phyloP scores from a whole-genome alignment of 23 tunicate genomes.

The Trididemnum miniatum region DNA sequence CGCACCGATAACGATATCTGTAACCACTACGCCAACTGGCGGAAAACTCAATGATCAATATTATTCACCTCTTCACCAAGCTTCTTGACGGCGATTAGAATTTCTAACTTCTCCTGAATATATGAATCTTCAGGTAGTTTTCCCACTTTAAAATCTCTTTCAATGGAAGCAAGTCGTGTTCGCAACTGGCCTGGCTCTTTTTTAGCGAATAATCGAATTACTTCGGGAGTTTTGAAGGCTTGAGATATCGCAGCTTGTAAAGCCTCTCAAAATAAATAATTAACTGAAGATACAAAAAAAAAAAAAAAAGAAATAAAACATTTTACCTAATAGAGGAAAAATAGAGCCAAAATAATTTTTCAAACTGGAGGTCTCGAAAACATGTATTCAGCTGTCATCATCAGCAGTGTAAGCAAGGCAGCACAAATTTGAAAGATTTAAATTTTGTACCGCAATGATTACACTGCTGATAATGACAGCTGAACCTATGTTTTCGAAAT shows the following conservation, averaged over 20 bases:
- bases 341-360: too few relatives aligned
- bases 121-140: slow-evolving; percentile 68
- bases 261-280: slow-evolving; percentile 53
- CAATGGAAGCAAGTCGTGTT: slow-evolving; percentile 61
- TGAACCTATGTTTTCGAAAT: too few relatives aligned
- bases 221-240: slow-evolving; percentile 96
- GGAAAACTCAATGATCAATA: slow-evolving; percentile 41
- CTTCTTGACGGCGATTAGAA: slow-evolving; percentile 75
- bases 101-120: slow-evolving; percentile 82
- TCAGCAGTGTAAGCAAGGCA: too few relatives aligned
- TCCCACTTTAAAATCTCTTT: slow-evolving; percentile 86
- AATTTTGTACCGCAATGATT: too few relatives aligned
- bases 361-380: too few relatives aligned
- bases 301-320: too few relatives aligned
- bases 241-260: slow-evolving; percentile 94
- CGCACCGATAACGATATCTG: too few relatives aligned
- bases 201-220: slow-evolving; percentile 79
- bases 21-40: slow-evolving; percentile 47
- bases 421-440: too few relatives aligned
- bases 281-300: too few relatives aligned
- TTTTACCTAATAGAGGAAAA: too few relatives aligned
- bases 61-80: slow-evolving; percentile 59
- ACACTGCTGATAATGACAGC: too few relatives aligned
- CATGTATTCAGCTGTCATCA: too few relatives aligned
- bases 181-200: slow-evolving; percentile 92